These are phyloP conservation scores for Fissipunctia ypsillon DNA, from an alignment of 2,888 invertebrate genomes.

Conservation along the genomic window DNA sequence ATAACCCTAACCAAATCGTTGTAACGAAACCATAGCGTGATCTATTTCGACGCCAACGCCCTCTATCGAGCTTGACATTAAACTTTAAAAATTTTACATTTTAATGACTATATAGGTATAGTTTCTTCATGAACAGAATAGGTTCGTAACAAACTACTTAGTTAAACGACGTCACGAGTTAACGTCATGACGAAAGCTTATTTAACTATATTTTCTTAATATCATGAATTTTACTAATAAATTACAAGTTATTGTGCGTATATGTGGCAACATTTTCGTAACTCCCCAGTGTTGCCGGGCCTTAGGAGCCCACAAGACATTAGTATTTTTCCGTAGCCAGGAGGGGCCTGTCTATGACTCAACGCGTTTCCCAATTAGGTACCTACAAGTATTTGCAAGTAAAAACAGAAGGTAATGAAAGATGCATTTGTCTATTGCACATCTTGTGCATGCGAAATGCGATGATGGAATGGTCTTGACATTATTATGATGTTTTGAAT, in stretches of 20 bases:
- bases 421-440: conserved; percentile 39
- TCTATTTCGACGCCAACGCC: too few species aligned
- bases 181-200: background rate
- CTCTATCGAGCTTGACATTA: too few species aligned
- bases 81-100: too few species aligned
- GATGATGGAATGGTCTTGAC: conserved; percentile 15
- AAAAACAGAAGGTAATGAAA: conserved; percentile 22
- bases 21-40: too few species aligned
- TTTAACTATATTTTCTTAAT: background rate
- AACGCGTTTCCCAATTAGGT: conserved; percentile 47
- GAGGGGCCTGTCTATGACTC: conserved; percentile 26
- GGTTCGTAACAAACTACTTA: too few species aligned
- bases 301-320: background rate
- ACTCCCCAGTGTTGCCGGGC: background rate
- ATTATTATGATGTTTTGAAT: conserved; percentile 4
- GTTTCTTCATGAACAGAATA: too few species aligned
- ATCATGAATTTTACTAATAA: background rate
- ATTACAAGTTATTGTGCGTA: background rate
- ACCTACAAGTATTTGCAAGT: conserved; percentile 23
- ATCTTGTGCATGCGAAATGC: conserved; percentile 16
- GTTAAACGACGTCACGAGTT: too few species aligned
- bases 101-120: too few species aligned
- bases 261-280: conserved; percentile 26
- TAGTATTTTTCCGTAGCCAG: conserved; percentile 19
- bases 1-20: too few species aligned